A percentile compares a stretch with the other conserved stretches of the same genome.
These are phyloP conservation scores for Zaprionus bogoriensis DNA, from an alignment of 2,888 invertebrate species.

Conservation along the genomic window DNA sequence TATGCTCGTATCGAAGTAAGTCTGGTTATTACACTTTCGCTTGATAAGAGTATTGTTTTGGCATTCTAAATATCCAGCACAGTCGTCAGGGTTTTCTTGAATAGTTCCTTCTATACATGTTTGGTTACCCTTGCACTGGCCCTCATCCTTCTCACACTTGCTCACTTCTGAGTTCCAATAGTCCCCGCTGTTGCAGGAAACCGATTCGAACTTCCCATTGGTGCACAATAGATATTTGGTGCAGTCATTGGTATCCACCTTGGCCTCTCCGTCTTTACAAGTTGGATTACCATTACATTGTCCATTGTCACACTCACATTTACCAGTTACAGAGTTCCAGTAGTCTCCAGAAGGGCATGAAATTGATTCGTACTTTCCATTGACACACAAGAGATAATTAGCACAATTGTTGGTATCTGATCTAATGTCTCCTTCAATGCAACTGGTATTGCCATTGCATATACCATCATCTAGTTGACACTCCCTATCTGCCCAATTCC, in stretches of 20 bases:
- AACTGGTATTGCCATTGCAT: constrained; percentile 11
- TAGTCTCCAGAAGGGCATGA: constrained; percentile 13
- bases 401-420: constrained; percentile 9
- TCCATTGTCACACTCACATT: background rate
- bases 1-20: too few species aligned
- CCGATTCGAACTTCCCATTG: constrained; percentile 4
- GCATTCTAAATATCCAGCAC: background rate
- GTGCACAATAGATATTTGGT: constrained; percentile 15
- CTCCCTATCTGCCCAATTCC: background rate
- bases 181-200: background rate
- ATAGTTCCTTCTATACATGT: background rate
- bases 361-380: constrained; percentile 1
- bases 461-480: constrained; percentile 27
- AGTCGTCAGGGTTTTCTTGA: background rate
- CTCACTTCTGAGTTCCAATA: constrained; percentile 3
- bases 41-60: background rate
- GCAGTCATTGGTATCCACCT: constrained; percentile 1
- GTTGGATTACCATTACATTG: background rate
- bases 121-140: constrained; percentile 1
- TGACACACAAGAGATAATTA: constrained; percentile 7
- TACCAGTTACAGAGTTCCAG: constrained; percentile 4
- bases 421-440: background rate
- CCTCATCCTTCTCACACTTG: constrained; percentile 7
- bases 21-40: background rate
- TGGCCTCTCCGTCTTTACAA: background rate